Percentiles rank a stretch among this genome's conserved stretches.
phyloP scores from a whole-genome alignment of 2,797 vertebrate genomes.

The Coluber constrictor region DNA sequence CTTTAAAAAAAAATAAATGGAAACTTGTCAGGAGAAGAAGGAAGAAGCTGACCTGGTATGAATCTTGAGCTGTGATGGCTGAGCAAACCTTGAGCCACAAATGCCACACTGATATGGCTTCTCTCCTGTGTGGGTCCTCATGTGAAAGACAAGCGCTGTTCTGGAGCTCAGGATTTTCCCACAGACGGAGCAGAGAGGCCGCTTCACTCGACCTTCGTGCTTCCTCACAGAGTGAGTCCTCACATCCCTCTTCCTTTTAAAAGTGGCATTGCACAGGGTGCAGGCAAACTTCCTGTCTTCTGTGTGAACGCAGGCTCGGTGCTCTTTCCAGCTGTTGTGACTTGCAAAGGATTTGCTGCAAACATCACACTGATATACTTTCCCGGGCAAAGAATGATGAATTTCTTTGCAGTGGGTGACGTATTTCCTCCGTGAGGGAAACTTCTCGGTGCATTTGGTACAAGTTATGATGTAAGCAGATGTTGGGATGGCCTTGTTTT shows the following conservation, averaged over 20 bases:
- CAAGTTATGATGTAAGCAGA: constrained; percentile 49
- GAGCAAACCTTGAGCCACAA: constrained; percentile 63
- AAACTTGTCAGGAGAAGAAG: neutral
- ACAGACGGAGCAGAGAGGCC: constrained; percentile 65
- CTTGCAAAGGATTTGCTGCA: constrained; percentile 65
- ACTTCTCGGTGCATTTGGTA: constrained; percentile 56
- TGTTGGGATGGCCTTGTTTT: neutral
- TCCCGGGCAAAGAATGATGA: constrained; percentile 61
- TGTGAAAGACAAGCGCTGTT: constrained; percentile 65
- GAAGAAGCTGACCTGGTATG: constrained; percentile 63
- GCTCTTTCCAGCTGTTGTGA: constrained; percentile 65
- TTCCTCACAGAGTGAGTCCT: constrained; percentile 55
- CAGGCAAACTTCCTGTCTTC: constrained; percentile 67
- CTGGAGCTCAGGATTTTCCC: constrained; percentile 69
- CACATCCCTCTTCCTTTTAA: constrained; percentile 67
- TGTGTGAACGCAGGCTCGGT: constrained; percentile 57
- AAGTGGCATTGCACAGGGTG: constrained; percentile 59
- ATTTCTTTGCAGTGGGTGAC: constrained; percentile 61
- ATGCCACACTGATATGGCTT: constrained; percentile 62
- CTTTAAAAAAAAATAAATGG: neutral
- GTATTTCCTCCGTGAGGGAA: constrained; percentile 51
- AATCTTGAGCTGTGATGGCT: constrained; percentile 68
- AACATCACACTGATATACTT: constrained; percentile 62
- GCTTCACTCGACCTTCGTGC: constrained; percentile 63
- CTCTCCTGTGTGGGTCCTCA: constrained; percentile 51